phyloP scores from a whole-genome alignment of 1,140 invertebrate genomes.

The Vanessa tameamea region DNA sequence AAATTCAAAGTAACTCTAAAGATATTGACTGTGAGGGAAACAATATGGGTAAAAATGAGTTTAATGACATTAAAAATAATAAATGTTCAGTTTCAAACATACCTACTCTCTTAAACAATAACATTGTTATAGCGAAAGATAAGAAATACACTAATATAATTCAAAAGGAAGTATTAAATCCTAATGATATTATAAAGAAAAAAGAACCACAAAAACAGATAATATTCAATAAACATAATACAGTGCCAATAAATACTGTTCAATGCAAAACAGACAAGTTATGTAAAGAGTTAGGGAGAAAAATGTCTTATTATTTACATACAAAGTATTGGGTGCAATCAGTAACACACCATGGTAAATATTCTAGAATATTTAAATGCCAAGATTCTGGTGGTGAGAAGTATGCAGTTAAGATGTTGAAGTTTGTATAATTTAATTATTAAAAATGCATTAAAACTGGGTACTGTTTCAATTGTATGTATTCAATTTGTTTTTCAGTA shows the following conservation, averaged over 20 bases:
- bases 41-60: neutral
- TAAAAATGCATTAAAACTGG: conserved; percentile 16
- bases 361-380: conserved; percentile 53
- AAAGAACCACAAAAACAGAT: neutral
- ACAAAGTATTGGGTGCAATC: conserved; percentile 30
- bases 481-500: neutral
- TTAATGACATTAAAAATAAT: neutral
- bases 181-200: no score
- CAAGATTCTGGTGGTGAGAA: conserved; percentile 26
- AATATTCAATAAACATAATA: neutral
- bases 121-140: neutral
- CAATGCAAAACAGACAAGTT: neutral
- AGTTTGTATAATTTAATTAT: conserved; percentile 37
- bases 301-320: conserved; percentile 33
- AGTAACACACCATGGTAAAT: conserved; percentile 43
- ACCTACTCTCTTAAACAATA: neutral
- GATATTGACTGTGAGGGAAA: no score
- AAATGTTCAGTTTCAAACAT: neutral
- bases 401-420: conserved; percentile 49
- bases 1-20: no score
- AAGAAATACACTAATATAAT: neutral
- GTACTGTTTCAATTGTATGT: neutral
- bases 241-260: neutral
- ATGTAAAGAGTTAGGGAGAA: conserved; percentile 29
- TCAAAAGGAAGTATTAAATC: neutral